Evolutionary conservation across 2,797 vertebrate species (phyloP).

Genomic region (Dendrocincla fuliginosa): DNA sequence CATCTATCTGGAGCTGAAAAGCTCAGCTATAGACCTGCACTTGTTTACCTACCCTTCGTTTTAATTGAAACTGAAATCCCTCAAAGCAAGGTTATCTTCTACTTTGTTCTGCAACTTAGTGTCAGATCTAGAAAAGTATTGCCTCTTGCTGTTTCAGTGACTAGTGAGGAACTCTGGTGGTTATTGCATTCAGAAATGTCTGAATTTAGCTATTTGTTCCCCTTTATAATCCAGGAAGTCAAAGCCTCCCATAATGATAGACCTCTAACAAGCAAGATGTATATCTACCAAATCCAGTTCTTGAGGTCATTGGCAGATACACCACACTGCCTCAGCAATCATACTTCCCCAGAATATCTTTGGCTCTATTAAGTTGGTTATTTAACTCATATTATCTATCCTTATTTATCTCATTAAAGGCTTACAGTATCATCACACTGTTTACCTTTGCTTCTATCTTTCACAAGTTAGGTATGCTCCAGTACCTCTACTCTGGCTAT

Average conservation of each 20-base stretch:
- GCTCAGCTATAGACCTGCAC: not conserved
- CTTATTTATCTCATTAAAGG: conserved; percentile 35
- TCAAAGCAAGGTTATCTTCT: conserved; percentile 3
- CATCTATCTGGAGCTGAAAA: not conserved
- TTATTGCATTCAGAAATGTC: not conserved
- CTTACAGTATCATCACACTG: conserved; percentile 1
- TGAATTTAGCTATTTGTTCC: conserved; percentile 15
- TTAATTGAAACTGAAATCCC: conserved; percentile 23
- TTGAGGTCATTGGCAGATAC: conserved; percentile 4
- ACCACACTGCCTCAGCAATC: not conserved
- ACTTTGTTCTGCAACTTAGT: not conserved
- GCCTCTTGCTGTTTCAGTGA: not conserved
- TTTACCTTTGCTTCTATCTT: not conserved
- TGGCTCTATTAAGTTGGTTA: not conserved
- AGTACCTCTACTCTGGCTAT: not conserved
- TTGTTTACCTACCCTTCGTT: not conserved
- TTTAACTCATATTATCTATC: conserved; percentile 32
- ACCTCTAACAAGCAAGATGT: conserved; percentile 23
- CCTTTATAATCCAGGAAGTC: not conserved
- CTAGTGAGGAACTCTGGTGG: not conserved
- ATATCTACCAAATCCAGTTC: conserved; percentile 33
- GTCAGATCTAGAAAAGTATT: not conserved
- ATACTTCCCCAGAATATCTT: not conserved
- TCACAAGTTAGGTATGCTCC: not conserved
- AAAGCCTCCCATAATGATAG: conserved; percentile 25